phyloP scores from a whole-genome alignment of 1,140 invertebrate species.

The Steinernema khuongi region DNA sequence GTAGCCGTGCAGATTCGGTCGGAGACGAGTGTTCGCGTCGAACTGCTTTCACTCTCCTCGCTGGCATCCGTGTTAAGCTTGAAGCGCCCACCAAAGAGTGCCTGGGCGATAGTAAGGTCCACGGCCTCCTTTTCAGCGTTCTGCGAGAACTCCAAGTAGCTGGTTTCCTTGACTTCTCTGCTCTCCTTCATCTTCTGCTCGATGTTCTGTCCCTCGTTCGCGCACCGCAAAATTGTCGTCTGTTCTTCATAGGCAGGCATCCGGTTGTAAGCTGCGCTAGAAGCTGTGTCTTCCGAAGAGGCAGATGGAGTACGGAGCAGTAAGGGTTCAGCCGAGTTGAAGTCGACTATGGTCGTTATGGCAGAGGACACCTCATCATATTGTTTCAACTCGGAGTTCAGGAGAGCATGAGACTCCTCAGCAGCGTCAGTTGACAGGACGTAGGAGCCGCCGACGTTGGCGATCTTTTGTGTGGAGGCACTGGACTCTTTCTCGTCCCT shows the following conservation, averaged over 20 bases:
- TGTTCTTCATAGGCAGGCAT: not conserved
- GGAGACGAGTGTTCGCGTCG: not conserved
- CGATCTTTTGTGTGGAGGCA: not conserved
- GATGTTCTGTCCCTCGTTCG: slow-evolving; percentile 20
- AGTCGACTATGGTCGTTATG: not conserved
- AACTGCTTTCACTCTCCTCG: slow-evolving; percentile 35
- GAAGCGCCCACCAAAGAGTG: slow-evolving; percentile 33
- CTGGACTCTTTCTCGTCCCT: not conserved
- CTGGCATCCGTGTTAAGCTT: slow-evolving; percentile 45
- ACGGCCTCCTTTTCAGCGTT: slow-evolving; percentile 10
- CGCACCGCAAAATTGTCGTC: not conserved
- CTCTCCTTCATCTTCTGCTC: slow-evolving; percentile 24
- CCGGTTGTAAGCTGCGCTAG: slow-evolving; percentile 1
- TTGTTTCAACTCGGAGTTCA: not conserved
- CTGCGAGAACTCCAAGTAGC: slow-evolving; percentile 23
- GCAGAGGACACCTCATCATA: not conserved
- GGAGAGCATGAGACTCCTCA: not conserved
- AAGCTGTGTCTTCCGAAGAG: not conserved
- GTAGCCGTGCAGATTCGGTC: not conserved
- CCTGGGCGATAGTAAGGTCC: slow-evolving; percentile 28
- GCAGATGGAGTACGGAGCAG: not conserved
- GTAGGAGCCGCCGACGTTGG: not conserved
- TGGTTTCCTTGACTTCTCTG: slow-evolving; percentile 28
- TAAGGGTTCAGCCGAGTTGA: not conserved
- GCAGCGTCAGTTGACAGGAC: not conserved